These are phyloP conservation scores for Enteromius unitaeniatus DNA, from an alignment of 2,797 vertebrate species.

Conservation along the genomic window DNA sequence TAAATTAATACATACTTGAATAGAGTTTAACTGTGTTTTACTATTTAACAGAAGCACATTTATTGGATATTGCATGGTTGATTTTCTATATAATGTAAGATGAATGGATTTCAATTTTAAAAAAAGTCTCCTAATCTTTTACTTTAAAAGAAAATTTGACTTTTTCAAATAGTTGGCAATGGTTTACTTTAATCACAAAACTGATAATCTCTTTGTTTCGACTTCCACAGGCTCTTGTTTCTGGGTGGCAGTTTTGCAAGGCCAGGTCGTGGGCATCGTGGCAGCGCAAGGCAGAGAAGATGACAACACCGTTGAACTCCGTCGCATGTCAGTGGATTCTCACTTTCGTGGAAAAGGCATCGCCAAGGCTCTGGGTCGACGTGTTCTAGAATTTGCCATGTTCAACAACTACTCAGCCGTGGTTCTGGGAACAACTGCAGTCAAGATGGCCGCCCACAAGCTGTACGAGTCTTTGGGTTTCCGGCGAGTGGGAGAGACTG, in stretches of 20 bases:
- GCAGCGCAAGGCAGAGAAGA: slow-evolving; percentile 91
- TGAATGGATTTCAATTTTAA: not conserved
- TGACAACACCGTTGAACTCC: slow-evolving; percentile 93
- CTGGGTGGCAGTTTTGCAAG: slow-evolving; percentile 97
- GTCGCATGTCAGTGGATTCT: slow-evolving; percentile 98
- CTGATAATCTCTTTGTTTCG: slow-evolving; percentile 49
- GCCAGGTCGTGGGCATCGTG: slow-evolving; percentile 95
- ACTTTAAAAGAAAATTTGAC: not conserved
- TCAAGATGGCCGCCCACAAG: slow-evolving; percentile 98
- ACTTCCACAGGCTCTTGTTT: slow-evolving; percentile 89
- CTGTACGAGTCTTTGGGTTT: slow-evolving; percentile 98
- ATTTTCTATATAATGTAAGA: not conserved
- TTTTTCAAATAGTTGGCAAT: not conserved
- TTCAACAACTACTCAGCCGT: slow-evolving; percentile 94
- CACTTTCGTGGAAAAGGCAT: slow-evolving; percentile 96
- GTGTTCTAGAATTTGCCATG: slow-evolving; percentile 95
- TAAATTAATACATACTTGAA: not conserved
- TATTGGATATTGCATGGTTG: not conserved
- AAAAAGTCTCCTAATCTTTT: not conserved
- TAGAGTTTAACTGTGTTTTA: not conserved
- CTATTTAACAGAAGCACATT: not conserved
- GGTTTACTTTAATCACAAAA: not conserved
- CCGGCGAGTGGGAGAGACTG: slow-evolving; percentile 87
- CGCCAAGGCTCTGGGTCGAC: slow-evolving; percentile 94
- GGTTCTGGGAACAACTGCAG: slow-evolving; percentile 94